Percentiles rank a stretch among this genome's conserved stretches.
Conservation (phyloP, 2,888 invertebrate species). For the Caenorhabditis japonica region DNA sequence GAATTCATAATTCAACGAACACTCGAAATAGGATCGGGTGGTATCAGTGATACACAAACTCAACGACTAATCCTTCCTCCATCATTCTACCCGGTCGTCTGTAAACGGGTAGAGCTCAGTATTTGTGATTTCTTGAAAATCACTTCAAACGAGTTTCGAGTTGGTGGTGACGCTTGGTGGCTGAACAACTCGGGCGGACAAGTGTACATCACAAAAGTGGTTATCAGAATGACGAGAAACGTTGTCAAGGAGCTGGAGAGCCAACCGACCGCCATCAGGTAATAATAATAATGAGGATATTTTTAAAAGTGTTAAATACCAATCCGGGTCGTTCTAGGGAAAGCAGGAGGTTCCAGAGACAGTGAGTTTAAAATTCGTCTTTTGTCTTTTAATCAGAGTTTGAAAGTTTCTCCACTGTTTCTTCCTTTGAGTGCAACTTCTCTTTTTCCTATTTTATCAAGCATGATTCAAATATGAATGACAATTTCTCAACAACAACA, state of each 20-base stretch:
- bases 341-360: conserved; percentile 5
- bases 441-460: background rate
- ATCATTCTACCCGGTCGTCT: conserved; percentile 46
- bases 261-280: conserved; percentile 28
- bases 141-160: conserved; percentile 61
- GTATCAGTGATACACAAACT: conserved; percentile 13
- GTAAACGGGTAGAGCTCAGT: conserved; percentile 57
- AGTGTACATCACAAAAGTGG: conserved; percentile 64
- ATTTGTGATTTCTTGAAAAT: conserved; percentile 58
- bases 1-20: conserved; percentile 67
- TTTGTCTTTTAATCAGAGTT: too few species aligned
- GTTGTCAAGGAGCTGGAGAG: conserved; percentile 46
- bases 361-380: conserved; percentile 15
- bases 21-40: conserved; percentile 58
- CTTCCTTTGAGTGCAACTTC: background rate
- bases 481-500: too few species aligned
- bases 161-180: conserved; percentile 70
- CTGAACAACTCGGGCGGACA: conserved; percentile 60
- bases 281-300: too few species aligned
- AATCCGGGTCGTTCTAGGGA: too few species aligned
- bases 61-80: conserved; percentile 32
- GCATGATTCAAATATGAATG: too few species aligned
- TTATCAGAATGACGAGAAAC: conserved; percentile 33
- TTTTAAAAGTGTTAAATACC: too few species aligned
- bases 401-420: background rate